Conservation (phyloP, 2,888 invertebrate genomes). For the Conistra vaccinii region DNA sequence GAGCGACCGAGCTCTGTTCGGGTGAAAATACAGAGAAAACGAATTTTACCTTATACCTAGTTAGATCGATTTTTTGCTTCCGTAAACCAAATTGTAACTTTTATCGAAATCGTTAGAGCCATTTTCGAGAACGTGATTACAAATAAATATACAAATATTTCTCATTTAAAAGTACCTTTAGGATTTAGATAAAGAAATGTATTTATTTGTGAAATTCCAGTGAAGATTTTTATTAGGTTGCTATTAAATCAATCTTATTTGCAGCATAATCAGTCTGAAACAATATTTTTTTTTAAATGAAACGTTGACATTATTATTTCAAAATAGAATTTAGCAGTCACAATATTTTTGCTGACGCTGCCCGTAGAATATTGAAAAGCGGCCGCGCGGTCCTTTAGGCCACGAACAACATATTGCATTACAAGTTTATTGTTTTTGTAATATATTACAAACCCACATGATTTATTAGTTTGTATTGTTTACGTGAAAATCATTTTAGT, state of each 20-base stretch:
- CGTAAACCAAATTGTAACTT: too few relatives aligned
- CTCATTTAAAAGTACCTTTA: too few relatives aligned
- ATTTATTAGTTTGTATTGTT: constrained; percentile 42
- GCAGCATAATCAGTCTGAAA: neutral
- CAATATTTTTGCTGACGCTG: constrained; percentile 26
- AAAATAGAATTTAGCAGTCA: constrained; percentile 2
- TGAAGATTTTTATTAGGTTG: too few relatives aligned
- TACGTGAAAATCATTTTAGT: neutral
- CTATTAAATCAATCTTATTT: neutral
- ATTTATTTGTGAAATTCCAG: neutral
- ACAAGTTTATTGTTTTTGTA: constrained; percentile 41
- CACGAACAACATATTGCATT: constrained; percentile 38
- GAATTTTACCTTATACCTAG: too few relatives aligned
- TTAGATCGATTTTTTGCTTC: too few relatives aligned
- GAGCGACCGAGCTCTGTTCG: too few relatives aligned
- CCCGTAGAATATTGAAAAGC: constrained; percentile 23
- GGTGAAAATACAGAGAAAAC: too few relatives aligned
- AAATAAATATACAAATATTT: too few relatives aligned
- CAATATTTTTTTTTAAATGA: neutral
- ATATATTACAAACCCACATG: constrained; percentile 40
- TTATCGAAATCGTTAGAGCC: too few relatives aligned
- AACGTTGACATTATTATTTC: neutral
- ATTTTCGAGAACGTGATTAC: too few relatives aligned
- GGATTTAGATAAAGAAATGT: neutral
- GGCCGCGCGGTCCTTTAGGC: neutral